Conservation (phyloP, 2,888 invertebrate species). For the Nemotelus nigrinus region DNA sequence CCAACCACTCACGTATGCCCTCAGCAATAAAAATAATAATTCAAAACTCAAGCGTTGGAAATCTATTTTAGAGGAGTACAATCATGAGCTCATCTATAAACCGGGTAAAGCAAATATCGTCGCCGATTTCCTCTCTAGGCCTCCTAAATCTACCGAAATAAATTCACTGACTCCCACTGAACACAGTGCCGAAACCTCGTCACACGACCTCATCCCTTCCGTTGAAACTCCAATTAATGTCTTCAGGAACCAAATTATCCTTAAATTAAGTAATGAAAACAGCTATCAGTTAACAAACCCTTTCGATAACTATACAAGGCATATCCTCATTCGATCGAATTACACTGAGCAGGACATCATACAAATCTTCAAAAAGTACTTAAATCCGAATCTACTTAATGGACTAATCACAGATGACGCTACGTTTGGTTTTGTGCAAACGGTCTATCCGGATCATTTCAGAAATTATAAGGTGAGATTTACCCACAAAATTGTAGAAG, state of each 20-base stretch:
- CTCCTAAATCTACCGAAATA: background rate
- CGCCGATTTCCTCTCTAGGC: background rate
- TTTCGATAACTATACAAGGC: background rate
- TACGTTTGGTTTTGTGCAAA: slow-evolving; percentile 43
- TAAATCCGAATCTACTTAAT: slow-evolving; percentile 33
- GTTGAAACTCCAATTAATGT: slow-evolving; percentile 35
- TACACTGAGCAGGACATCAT: background rate
- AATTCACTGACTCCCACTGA: slow-evolving; percentile 32
- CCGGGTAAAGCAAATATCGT: no score
- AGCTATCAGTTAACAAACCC: background rate
- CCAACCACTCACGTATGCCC: no score
- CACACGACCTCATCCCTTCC: slow-evolving; percentile 33
- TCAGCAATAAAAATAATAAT: no score
- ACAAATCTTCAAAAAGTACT: slow-evolving; percentile 5
- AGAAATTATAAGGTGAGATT: slow-evolving; percentile 29
- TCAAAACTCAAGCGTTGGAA: no score
- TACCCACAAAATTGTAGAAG: slow-evolving; percentile 42
- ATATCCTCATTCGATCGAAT: background rate
- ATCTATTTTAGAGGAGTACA: no score
- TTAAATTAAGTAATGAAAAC: background rate
- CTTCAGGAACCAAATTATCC: slow-evolving; percentile 14
- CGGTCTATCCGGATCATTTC: slow-evolving; percentile 46
- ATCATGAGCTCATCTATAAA: no score
- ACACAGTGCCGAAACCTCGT: slow-evolving; percentile 44
- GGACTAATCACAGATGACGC: slow-evolving; percentile 34